Conservation (phyloP, 92 coral and sea anemone species). For the Pocillopora meandrina region DNA sequence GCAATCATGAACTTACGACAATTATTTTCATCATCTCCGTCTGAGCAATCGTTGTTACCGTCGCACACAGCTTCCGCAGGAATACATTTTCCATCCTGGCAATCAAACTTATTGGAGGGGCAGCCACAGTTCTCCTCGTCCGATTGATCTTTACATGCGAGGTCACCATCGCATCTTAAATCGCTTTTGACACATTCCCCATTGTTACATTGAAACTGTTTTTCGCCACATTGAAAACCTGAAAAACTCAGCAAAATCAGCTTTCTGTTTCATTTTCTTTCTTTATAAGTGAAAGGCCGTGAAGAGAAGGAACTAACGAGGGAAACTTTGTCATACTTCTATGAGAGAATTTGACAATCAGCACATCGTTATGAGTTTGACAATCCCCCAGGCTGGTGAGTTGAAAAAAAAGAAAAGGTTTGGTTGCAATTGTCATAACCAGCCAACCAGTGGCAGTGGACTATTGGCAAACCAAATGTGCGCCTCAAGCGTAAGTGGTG, state of each 20-base stretch:
- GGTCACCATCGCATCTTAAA: constrained; percentile 64
- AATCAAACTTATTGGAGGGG: constrained; percentile 52
- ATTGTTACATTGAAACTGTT: constrained; percentile 60
- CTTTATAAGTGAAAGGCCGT: too few relatives aligned
- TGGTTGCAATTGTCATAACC: too few relatives aligned
- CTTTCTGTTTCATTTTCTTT: too few relatives aligned
- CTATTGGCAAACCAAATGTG: too few relatives aligned
- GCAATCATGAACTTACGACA: constrained; percentile 45
- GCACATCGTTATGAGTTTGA: too few relatives aligned
- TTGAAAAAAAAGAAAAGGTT: too few relatives aligned
- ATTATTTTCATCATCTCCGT: constrained; percentile 47
- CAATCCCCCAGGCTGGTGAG: too few relatives aligned
- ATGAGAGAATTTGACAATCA: too few relatives aligned
- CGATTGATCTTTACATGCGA: constrained; percentile 63
- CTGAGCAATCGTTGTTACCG: constrained; percentile 40
- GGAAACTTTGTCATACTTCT: too few relatives aligned
- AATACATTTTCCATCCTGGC: constrained; percentile 62
- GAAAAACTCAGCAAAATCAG: not conserved
- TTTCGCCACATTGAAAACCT: constrained; percentile 48
- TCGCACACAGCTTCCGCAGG: constrained; percentile 48
- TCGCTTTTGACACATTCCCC: constrained; percentile 52
- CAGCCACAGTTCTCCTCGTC: constrained; percentile 69
- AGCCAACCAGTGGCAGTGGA: too few relatives aligned
- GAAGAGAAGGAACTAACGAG: too few relatives aligned
- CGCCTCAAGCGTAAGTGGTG: too few relatives aligned